Percentiles rank a stretch among this genome's conserved stretches.
These are phyloP conservation scores for Caradrina kadenii DNA, from an alignment of 2,888 invertebrate species.

Conservation along the genomic window DNA sequence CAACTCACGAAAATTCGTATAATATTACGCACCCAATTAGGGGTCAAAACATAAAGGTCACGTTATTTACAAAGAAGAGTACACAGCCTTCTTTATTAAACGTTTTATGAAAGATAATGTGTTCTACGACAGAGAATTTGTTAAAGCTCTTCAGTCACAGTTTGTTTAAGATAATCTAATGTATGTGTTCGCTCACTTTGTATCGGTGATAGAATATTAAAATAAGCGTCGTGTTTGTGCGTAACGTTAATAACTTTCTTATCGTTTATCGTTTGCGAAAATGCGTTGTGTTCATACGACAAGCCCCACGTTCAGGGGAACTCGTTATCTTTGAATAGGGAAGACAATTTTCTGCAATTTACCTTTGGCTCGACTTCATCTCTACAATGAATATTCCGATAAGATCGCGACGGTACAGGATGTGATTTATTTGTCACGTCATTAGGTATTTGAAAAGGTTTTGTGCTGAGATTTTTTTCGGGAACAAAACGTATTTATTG, in stretches of 20 bases:
- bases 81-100: conserved; percentile 5
- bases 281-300: conserved; percentile 61
- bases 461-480: not conserved
- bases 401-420: conserved; percentile 35
- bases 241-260: conserved; percentile 58
- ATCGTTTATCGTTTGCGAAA: conserved; percentile 62
- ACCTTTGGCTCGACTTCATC: conserved; percentile 67
- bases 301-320: conserved; percentile 62
- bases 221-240: conserved; percentile 46
- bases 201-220: conserved; percentile 55
- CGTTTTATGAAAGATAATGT: conserved; percentile 24
- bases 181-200: conserved; percentile 42
- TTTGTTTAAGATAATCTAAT: conserved; percentile 57
- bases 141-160: conserved; percentile 31
- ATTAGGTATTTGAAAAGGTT: conserved; percentile 3
- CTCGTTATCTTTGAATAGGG: conserved; percentile 73
- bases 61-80: conserved; percentile 10
- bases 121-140: conserved; percentile 29
- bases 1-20: conserved; percentile 37
- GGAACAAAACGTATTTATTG: no score
- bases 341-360: conserved; percentile 80
- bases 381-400: conserved; percentile 66
- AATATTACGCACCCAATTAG: conserved; percentile 21
- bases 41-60: conserved; percentile 6
- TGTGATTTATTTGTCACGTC: conserved; percentile 31